phyloP scores from a whole-genome alignment of 1,140 invertebrate genomes.

The Mya arenaria region DNA sequence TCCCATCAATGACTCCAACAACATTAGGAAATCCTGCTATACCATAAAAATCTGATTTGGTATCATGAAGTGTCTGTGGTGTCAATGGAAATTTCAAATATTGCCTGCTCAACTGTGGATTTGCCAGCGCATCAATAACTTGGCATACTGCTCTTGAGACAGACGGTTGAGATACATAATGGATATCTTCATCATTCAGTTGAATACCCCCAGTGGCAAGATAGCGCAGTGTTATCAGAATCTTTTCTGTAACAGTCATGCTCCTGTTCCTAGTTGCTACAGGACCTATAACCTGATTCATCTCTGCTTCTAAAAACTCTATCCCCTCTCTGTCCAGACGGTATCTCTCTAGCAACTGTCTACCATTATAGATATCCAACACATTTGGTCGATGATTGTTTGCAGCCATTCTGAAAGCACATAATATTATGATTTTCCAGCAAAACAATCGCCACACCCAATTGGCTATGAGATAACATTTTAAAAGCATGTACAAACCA shows the following conservation, averaged over 20 bases:
- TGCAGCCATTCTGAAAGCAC: too few relatives aligned
- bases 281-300: conserved; percentile 8
- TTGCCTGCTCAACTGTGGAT: background rate
- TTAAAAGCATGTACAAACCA: too few relatives aligned
- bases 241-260: too few relatives aligned
- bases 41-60: conserved; percentile 28
- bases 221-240: conserved; percentile 8
- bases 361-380: too few relatives aligned
- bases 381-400: too few relatives aligned
- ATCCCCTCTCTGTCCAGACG: conserved; percentile 2
- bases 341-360: conserved; percentile 12
- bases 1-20: conserved; percentile 82
- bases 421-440: too few relatives aligned
- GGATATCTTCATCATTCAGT: conserved; percentile 5
- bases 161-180: conserved; percentile 40
- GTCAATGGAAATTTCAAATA: conserved; percentile 30
- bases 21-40: conserved; percentile 79
- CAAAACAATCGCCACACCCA: too few relatives aligned
- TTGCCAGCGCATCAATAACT: conserved; percentile 26
- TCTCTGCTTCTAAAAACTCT: background rate
- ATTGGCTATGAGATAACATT: too few relatives aligned
- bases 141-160: conserved; percentile 25
- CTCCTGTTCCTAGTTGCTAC: too few relatives aligned
- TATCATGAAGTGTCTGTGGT: background rate
- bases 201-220: background rate